phyloP scores from a whole-genome alignment of 64 coral and sea anemone species.

The Dendronephthya gigantea region DNA sequence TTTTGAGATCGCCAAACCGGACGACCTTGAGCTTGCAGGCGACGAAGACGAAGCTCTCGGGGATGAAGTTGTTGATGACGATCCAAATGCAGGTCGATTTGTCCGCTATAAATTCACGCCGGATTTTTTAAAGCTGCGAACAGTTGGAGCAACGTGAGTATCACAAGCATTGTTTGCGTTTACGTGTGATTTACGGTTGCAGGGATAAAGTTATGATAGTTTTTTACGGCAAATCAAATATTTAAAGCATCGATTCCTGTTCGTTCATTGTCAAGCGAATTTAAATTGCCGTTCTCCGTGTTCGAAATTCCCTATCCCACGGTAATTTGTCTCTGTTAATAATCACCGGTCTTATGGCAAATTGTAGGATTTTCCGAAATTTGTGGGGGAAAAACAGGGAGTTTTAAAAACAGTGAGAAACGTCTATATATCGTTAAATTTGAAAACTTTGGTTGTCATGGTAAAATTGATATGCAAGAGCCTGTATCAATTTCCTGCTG shows the following conservation, averaged over 20 bases:
- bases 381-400: background rate
- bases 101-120: slow-evolving; percentile 91
- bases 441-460: no score
- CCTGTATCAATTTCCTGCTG: no score
- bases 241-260: background rate
- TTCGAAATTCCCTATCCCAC: no score
- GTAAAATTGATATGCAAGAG: no score
- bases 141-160: slow-evolving; percentile 98
- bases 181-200: background rate
- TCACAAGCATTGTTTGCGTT: background rate
- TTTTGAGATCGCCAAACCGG: slow-evolving; percentile 97
- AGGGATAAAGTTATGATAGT: background rate
- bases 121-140: slow-evolving; percentile 78
- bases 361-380: background rate
- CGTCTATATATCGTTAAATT: background rate
- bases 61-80: slow-evolving; percentile 65
- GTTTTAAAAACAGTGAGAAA: background rate
- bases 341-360: background rate
- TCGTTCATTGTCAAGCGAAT: background rate
- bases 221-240: no score
- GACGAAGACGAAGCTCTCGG: background rate
- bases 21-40: slow-evolving; percentile 60
- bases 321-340: no score
- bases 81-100: slow-evolving; percentile 90
- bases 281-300: no score